Base-by-base conservation (phyloP, 2,888 invertebrate species). In the Colostygia pectinataria region DNA sequence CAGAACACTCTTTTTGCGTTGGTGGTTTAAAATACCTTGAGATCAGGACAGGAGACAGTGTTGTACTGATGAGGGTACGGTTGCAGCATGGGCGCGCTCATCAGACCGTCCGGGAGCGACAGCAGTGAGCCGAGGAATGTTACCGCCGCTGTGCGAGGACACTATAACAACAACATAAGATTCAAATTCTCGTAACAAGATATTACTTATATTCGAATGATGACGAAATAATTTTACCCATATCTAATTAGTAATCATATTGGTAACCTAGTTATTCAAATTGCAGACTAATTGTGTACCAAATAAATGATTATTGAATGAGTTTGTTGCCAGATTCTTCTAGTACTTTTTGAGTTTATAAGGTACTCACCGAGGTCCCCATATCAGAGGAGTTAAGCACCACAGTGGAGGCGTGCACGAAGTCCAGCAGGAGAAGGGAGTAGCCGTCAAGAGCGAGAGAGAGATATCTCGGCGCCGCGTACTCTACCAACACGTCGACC, bases 131-230 rank as follows among this genome's bases (percentile, higher is more conserved):
- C 98, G 23, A 99, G 89, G 53, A 98, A 94, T 0, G 97, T 95
- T 14, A 98, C 94, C 0, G 98, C 98, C 71, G 98, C 98, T 6
- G 96, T 95, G 50, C 98, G 92, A 0, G 98, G 98, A 52, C 95
- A 94, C 93, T 93, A 84, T 23, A 43, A 53, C 13, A 37, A 25
- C 5, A 29, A 36, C 9, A n/a, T 3, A 2, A 25, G 15, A 15
- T 31, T 14, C 1, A 25, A 18, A 13, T 13, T 6, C 1, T 29
- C 6, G 7, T 8, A 27, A n/a, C 10, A 27, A n/a, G n/a, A n/a
- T n/a, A n/a, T n/a, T n/a, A n/a, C n/a, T n/a, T n/a, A n/a, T n/a
- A n/a, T n/a, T n/a, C n/a, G n/a, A n/a, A n/a, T n/a, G n/a, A n/a
- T n/a, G n/a, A n/a, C n/a, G n/a, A n/a, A n/a, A n/a, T n/a, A n/a